phyloP scores from a whole-genome alignment of 2,797 vertebrate species.

The Jordanella pulchra region DNA sequence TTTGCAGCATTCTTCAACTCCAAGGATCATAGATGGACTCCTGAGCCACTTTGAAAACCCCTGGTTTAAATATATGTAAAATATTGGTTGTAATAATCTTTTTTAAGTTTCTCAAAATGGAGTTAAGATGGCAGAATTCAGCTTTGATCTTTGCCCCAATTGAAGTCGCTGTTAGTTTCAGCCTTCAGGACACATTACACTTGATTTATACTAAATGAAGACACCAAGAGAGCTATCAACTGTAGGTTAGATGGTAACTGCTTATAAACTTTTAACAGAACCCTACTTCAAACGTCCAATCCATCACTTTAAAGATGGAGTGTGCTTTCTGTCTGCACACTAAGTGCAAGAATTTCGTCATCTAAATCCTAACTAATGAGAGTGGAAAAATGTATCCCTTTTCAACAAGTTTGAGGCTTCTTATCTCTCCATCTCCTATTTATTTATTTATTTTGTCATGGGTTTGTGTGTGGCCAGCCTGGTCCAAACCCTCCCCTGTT shows the following conservation, averaged over 20 bases:
- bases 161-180: background rate
- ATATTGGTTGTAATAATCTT: background rate
- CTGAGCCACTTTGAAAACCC: background rate
- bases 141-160: background rate
- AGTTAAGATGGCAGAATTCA: background rate
- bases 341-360: slow-evolving; percentile 32
- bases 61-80: background rate
- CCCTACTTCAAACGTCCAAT: background rate
- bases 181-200: background rate
- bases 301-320: background rate
- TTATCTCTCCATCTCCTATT: slow-evolving; percentile 8
- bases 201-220: background rate
- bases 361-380: background rate
- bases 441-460: slow-evolving; percentile 1
- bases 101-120: background rate
- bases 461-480: slow-evolving; percentile 32
- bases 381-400: slow-evolving; percentile 14
- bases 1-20: too few relatives aligned
- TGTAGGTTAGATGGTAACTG: slow-evolving; percentile 1
- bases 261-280: background rate
- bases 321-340: slow-evolving; percentile 8
- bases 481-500: slow-evolving; percentile 43
- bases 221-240: background rate
- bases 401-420: slow-evolving; percentile 39
- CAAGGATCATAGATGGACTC: background rate